Evolutionary conservation across 2,113 vertebrate genomes (phyloP), one percentile per base, ranked within the genome.

Genomic region (Neogobius melanostomus): DNA sequence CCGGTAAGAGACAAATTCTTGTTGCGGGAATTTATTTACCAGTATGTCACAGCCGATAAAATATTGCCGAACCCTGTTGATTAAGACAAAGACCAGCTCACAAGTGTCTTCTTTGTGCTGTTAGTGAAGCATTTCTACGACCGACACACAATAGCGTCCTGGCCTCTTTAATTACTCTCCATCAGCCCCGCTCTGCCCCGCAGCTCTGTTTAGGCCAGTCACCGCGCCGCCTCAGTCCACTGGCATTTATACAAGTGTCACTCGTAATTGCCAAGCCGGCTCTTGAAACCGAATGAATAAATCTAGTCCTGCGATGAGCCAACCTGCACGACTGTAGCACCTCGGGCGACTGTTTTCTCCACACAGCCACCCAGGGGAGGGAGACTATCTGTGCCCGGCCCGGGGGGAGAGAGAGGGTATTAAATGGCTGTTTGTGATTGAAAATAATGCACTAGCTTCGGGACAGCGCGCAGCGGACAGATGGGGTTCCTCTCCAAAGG

Each of bases 131-230:
- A 72, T 54, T 84, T 77, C 72, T 60, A 61, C 8, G 49, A 79
- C 66, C 70, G 64, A 45, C 61, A 50, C 46, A 51, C 68, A 82
- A 77, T 79, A 68, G 88, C 85, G 49, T 76, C 43, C 75, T 80
- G 74, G 77, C 80, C 74, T 81, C 76, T 85, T 87, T 81, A 88
- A 91, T 88, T 88, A 89, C 74, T 36, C 80, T 73, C 16, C 65
- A 60, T 77, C 85, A 84, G 81, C 67, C 83, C 70, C 16, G 71
- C 57, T 51, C 53, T 68, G 64, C 59, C 59, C 79, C 46, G 21
- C 63, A 82, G 81, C 67, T 59, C 71, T 81, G 73, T 71, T 68
- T 53, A 48, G 57, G 74, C 71, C 87, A 90, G 77, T 91, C 88
- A 85, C 74, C 66, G 76, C 74, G 83, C 59, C 11, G 36, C 73